These are phyloP conservation scores for Tortricodes alternella DNA, from an alignment of 2,888 invertebrate species.

Conservation along the genomic window DNA sequence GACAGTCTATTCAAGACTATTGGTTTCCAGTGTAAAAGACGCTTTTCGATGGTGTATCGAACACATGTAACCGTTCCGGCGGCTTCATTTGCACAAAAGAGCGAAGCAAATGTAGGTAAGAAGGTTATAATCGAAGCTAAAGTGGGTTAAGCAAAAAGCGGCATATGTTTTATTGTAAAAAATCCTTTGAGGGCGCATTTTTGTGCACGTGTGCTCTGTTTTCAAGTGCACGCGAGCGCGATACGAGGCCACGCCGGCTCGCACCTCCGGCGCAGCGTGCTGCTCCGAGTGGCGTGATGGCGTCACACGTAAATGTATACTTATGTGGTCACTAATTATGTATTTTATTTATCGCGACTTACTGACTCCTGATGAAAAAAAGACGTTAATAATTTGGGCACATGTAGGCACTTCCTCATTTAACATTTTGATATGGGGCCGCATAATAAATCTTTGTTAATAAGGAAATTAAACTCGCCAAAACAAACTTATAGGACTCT, in stretches of 20 bases:
- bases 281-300: neutral
- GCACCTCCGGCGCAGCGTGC: conserved; percentile 14
- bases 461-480: no score
- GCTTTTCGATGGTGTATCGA: conserved; percentile 34
- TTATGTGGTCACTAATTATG: neutral
- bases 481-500: no score
- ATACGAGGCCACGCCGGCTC: conserved; percentile 7
- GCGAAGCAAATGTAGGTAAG: conserved; percentile 80
- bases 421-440: no score
- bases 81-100: conserved; percentile 68
- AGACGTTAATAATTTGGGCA: no score
- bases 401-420: no score
- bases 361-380: no score
- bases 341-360: no score
- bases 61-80: conserved; percentile 50
- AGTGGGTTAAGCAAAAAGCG: conserved; percentile 82
- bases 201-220: conserved; percentile 74
- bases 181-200: conserved; percentile 71
- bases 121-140: conserved; percentile 80
- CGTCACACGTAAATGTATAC: neutral
- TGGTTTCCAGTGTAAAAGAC: conserved; percentile 5
- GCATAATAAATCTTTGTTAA: no score
- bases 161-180: conserved; percentile 81
- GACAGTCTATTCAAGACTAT: neutral
- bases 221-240: conserved; percentile 49